Base-by-base conservation (phyloP, 2,888 invertebrate genomes). In the Nemotelus pantherinus region DNA sequence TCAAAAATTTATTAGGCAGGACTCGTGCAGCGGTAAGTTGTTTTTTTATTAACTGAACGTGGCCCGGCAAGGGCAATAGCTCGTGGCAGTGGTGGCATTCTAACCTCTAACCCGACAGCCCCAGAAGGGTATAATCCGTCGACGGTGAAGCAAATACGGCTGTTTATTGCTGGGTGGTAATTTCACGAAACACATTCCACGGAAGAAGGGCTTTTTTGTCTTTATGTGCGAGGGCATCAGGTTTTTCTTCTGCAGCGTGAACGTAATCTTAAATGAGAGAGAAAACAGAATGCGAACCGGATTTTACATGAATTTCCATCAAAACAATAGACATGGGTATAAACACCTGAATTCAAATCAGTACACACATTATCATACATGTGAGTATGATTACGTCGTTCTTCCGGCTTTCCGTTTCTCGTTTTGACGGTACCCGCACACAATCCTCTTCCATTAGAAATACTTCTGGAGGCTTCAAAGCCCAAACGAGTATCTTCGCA, bases 1-100 rank as follows among this genome's bases (percentile, higher is more conserved):
- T 68, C 70, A 79, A 79, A 63, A 77, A 79, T 79, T 77, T 77
- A 79, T 79, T 74, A 58, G 60, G 68, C 71, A 63, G 74, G 60
- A 63, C 74, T 60, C 60, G 77, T 77, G 65, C 64, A 79, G 6
- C 48, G 45, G 74, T 25, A 70, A 67, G 67, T 67, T 72, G 77
- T 74, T 71, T 78, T 76, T 53, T 72, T 58, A 58, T 57, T 60
- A 47, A 63, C 60, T 39, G 45, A 43, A 60, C 47, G 50, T 39
- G 10, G 74, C 1, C n/a, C 44, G 70, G 43, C 10, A 2, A 5
- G 25, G 43, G 43, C 9, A 57, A 45, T 65, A 65, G 9, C 7
- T 25, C 44, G 10, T 45, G 53, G 25, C 4, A 57, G 10, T 10
- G 57, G 57, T 25, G 10, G 57, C n/a, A 57, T 10, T 10, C 4